phyloP scores from a whole-genome alignment of 2,888 invertebrate genomes.

The Acleris emargana region DNA sequence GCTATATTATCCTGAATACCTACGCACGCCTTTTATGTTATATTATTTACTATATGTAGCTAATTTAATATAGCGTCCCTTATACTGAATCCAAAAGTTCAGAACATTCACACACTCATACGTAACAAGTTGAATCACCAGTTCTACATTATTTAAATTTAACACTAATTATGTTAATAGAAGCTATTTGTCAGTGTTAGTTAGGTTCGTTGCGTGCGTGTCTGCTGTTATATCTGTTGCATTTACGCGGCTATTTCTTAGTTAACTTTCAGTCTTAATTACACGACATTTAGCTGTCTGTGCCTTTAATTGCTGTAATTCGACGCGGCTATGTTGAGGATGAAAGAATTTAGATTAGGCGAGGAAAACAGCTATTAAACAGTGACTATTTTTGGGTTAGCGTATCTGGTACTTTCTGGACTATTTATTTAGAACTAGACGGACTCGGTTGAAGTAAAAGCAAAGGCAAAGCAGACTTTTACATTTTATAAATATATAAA shows the following conservation, averaged over 20 bases:
- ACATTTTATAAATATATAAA: too few species aligned
- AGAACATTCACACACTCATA: too few species aligned
- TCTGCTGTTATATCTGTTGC: slow-evolving; percentile 37
- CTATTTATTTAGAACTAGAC: neutral
- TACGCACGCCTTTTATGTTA: too few species aligned
- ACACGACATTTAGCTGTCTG: slow-evolving; percentile 46
- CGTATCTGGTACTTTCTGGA: slow-evolving; percentile 5
- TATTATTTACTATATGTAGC: too few species aligned
- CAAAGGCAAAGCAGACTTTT: neutral
- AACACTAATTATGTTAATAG: slow-evolving; percentile 1
- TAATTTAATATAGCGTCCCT: too few species aligned
- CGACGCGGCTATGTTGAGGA: slow-evolving; percentile 42
- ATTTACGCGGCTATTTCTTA: slow-evolving; percentile 31
- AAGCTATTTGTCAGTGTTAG: slow-evolving; percentile 5
- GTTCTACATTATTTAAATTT: too few species aligned
- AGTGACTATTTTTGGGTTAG: slow-evolving; percentile 14
- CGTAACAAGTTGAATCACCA: too few species aligned
- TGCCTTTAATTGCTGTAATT: slow-evolving; percentile 47
- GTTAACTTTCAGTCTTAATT: slow-evolving; percentile 46
- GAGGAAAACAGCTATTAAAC: slow-evolving; percentile 8
- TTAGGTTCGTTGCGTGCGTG: slow-evolving; percentile 43
- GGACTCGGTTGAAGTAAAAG: neutral
- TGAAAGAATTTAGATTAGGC: slow-evolving; percentile 24
- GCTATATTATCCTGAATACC: too few species aligned
- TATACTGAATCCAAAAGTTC: too few species aligned